These are phyloP conservation scores for Gadopsis bispinosus DNA, from an alignment of 2,797 vertebrate species.

Conservation along the genomic window DNA sequence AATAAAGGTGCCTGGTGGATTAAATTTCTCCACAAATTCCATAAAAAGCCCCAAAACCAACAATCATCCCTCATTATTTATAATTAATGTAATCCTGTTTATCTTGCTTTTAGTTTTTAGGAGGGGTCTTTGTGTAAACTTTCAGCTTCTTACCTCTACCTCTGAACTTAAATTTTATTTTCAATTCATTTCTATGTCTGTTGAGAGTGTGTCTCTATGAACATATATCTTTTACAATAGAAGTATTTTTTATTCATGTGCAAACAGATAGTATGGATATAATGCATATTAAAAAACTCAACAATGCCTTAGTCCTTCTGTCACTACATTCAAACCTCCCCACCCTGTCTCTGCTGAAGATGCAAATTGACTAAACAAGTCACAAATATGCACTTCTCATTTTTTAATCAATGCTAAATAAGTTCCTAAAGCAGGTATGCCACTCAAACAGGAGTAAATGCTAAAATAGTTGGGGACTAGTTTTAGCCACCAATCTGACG, in stretches of 20 bases:
- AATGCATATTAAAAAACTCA: neutral
- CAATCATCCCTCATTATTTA: conserved; percentile 3
- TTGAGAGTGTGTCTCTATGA: neutral
- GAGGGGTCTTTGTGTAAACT: neutral
- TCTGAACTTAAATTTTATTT: neutral
- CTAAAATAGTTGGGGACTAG: neutral
- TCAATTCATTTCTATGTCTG: neutral
- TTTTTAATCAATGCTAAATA: neutral
- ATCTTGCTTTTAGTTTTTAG: neutral
- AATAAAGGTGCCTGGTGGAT: neutral
- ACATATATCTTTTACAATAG: neutral
- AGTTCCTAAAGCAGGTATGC: neutral
- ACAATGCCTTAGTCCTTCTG: neutral
- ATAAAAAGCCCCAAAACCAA: neutral
- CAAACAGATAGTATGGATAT: neutral
- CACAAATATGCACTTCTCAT: neutral
- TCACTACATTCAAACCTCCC: neutral
- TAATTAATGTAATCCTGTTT: neutral
- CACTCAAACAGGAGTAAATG: neutral
- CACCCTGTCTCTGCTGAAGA: neutral
- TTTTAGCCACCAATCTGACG: neutral
- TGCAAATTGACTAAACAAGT: neutral
- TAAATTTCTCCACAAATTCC: neutral
- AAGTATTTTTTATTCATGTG: too few relatives aligned
- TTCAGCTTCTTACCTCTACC: neutral